Percentiles rank a stretch among this genome's conserved stretches.
These are phyloP conservation scores for Corella eumyota DNA, from an alignment of 23 tunicate species.

Conservation along the genomic window DNA sequence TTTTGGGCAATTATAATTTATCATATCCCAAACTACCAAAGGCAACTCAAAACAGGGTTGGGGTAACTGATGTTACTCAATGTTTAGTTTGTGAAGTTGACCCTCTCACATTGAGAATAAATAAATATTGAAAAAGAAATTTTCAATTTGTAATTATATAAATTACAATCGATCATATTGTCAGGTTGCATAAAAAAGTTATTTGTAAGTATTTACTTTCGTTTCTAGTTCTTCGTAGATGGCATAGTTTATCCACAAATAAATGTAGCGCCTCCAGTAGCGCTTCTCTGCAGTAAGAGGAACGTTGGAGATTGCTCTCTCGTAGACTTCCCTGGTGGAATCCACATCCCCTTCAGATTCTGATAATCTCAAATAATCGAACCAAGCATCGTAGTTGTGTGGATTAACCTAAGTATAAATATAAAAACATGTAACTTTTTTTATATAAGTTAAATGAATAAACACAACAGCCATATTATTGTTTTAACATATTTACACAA, in stretches of 20 bases:
- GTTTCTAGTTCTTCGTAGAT: conserved; percentile 73
- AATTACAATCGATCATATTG: no score
- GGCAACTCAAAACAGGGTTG: no score
- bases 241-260: conserved; percentile 95
- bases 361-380: conserved; percentile 76
- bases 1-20: no score
- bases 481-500: no score
- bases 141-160: background rate
- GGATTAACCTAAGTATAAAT: conserved; percentile 54
- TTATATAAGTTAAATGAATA: no score
- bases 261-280: conserved; percentile 91
- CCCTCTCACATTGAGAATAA: no score
- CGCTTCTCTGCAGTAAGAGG: conserved; percentile 64
- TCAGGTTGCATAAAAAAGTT: no score
- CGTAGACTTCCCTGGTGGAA: conserved; percentile 76
- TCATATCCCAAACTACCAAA: no score
- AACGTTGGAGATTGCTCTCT: conserved; percentile 76
- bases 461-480: no score
- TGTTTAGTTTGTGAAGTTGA: background rate
- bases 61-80: no score
- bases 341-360: conserved; percentile 85
- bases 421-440: no score
- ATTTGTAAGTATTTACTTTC: no score
- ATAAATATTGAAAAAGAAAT: background rate
- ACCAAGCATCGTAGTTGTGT: conserved; percentile 95